phyloP scores from a whole-genome alignment of 2,797 vertebrate species.

The Morus bassanus region DNA sequence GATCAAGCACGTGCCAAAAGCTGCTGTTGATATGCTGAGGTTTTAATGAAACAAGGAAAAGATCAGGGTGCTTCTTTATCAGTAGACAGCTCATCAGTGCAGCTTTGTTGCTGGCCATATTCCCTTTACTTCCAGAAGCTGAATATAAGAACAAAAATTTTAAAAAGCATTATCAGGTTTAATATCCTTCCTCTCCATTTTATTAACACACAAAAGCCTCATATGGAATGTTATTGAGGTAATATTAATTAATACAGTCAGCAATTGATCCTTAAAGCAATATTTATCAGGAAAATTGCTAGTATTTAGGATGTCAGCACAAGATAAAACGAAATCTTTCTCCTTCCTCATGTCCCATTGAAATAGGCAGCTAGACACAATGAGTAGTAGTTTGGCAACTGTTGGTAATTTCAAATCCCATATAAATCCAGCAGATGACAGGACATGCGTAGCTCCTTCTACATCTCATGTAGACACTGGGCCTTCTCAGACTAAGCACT shows the following conservation, averaged over 20 bases:
- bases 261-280: not conserved
- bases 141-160: not conserved
- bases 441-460: not conserved
- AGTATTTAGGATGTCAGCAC: not conserved
- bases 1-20: not conserved
- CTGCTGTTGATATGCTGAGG: not conserved
- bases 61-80: not conserved
- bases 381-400: not conserved
- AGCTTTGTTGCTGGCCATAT: not conserved
- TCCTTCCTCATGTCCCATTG: not conserved
- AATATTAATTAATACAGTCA: slow-evolving; percentile 1
- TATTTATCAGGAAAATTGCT: not conserved
- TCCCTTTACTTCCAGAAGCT: not conserved
- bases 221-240: not conserved
- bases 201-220: not conserved
- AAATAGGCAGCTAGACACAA: not conserved
- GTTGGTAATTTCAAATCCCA: not conserved
- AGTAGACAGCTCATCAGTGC: not conserved
- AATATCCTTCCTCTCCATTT: not conserved
- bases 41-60: not conserved
- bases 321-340: not conserved
- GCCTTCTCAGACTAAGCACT: not conserved
- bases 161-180: not conserved
- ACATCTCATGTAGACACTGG: not conserved
- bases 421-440: not conserved